phyloP scores from a whole-genome alignment of 2,888 invertebrate genomes.

The Endotricha flammealis region DNA sequence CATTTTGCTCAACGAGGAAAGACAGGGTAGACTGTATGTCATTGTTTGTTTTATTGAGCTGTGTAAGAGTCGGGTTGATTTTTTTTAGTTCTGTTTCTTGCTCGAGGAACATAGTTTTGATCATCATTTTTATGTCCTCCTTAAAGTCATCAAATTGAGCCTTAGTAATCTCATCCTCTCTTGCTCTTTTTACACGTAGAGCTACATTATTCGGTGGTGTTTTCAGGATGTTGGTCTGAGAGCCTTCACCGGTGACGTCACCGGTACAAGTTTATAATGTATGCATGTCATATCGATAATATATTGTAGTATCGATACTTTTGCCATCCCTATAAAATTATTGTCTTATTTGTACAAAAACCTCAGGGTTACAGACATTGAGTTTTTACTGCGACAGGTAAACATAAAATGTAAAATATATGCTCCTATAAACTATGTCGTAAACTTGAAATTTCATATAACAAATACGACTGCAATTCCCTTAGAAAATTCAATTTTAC shows the following conservation, averaged over 20 bases:
- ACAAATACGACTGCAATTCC: slow-evolving; percentile 26
- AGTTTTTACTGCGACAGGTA: slow-evolving; percentile 37
- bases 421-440: slow-evolving; percentile 47
- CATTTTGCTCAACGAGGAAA: neutral
- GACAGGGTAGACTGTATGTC: neutral
- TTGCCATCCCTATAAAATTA: no score
- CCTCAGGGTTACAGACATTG: slow-evolving; percentile 6
- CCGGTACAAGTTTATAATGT: no score
- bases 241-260: no score
- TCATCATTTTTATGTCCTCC: slow-evolving; percentile 5
- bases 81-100: no score
- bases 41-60: neutral
- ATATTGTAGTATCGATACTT: no score
- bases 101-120: slow-evolving; percentile 33
- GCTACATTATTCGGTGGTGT: no score
- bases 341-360: slow-evolving; percentile 9
- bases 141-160: no score
- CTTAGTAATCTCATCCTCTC: no score
- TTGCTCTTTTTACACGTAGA: no score
- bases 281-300: no score
- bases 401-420: slow-evolving; percentile 54
- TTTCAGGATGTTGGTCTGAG: no score
- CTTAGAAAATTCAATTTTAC: slow-evolving; percentile 17
- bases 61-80: no score
- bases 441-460: slow-evolving; percentile 49